A percentile compares a stretch with the other conserved stretches of the same genome.
Evolutionary conservation across 53 echinoderm and acorn worm genomes (phyloP).

Genomic region (Actinopyga echinites): DNA sequence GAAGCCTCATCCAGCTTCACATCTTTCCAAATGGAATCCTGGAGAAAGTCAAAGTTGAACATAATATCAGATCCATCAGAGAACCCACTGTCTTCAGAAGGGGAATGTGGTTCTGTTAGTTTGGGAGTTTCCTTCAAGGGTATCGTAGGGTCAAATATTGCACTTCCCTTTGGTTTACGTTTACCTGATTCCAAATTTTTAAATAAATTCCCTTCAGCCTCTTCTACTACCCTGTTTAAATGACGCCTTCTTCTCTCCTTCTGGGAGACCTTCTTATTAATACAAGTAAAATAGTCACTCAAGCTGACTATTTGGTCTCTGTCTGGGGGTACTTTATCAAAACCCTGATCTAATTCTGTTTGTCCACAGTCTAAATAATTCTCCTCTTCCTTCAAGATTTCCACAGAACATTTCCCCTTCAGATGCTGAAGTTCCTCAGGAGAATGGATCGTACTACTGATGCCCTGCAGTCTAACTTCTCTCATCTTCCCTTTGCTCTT

Average conservation of each 20-base stretch:
- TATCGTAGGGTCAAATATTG: slow-evolving; percentile 11
- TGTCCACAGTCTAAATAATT: too few relatives aligned
- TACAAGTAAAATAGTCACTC: not conserved
- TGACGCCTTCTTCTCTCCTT: not conserved
- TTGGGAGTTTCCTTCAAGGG: not conserved
- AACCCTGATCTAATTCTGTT: not conserved
- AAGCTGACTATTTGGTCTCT: not conserved
- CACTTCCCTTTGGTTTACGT: not conserved
- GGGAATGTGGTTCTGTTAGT: not conserved
- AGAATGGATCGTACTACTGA: too few relatives aligned
- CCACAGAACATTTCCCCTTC: too few relatives aligned
- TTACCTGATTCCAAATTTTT: too few relatives aligned
- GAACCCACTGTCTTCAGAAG: slow-evolving; percentile 2
- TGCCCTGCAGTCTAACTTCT: too few relatives aligned
- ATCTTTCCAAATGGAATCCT: not conserved
- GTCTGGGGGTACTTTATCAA: not conserved
- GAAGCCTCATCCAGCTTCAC: not conserved
- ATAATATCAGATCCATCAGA: not conserved
- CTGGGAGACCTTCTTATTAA: not conserved
- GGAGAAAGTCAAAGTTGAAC: not conserved
- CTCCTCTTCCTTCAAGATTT: too few relatives aligned
- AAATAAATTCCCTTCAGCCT: too few relatives aligned
- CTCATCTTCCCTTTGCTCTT: not conserved
- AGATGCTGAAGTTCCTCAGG: too few relatives aligned
- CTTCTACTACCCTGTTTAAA: too few relatives aligned